phyloP scores from a whole-genome alignment of 2,113 vertebrate species.

The Microtus pennsylvanicus region DNA sequence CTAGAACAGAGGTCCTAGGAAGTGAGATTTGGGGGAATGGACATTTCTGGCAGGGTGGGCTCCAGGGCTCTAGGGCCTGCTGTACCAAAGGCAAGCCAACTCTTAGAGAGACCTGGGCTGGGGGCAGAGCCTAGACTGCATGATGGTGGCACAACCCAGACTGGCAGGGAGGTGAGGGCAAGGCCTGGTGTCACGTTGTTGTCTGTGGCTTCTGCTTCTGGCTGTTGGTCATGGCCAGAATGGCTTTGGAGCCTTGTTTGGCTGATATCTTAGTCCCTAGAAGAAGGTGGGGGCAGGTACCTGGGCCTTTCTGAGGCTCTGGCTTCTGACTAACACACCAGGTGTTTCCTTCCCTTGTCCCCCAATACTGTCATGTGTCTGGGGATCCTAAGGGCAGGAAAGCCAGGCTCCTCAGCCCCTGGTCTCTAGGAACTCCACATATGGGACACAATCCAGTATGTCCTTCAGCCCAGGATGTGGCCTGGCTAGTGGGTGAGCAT shows the following conservation, averaged over 20 bases:
- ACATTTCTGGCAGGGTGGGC: not conserved
- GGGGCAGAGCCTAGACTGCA: not conserved
- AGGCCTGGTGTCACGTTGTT: not conserved
- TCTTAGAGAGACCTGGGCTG: not conserved
- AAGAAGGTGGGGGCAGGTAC: not conserved
- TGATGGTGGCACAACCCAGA: not conserved
- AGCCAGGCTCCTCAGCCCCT: not conserved
- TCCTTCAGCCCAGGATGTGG: not conserved
- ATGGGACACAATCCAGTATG: not conserved
- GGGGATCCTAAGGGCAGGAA: not conserved
- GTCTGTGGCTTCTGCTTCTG: too few species aligned
- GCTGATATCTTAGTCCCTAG: not conserved
- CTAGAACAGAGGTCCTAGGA: not conserved
- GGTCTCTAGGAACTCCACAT: not conserved
- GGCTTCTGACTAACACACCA: not conserved
- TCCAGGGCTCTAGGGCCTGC: not conserved
- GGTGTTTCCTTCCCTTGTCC: not conserved
- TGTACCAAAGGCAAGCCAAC: not conserved
- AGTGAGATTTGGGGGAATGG: not conserved
- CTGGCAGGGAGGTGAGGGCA: not conserved
- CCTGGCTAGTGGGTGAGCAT: not conserved
- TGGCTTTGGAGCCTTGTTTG: not conserved
- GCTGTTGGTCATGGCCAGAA: not conserved
- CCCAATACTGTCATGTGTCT: conserved; percentile 70
- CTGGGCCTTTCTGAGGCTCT: not conserved